These are phyloP conservation scores for Ctenicera cuprea DNA, from an alignment of 2,888 invertebrate species.

Conservation along the genomic window DNA sequence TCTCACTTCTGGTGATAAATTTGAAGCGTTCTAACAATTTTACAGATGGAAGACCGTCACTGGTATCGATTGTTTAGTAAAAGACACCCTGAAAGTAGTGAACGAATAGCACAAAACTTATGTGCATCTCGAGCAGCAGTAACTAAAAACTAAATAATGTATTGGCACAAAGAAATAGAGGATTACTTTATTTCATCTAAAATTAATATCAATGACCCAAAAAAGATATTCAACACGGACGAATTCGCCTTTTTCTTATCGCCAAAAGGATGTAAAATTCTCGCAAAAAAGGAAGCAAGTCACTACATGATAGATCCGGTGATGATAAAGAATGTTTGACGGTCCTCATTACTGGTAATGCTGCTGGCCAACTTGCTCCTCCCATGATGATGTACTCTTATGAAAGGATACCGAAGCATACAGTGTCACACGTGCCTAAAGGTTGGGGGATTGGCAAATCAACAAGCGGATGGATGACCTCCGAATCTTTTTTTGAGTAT, in stretches of 20 bases:
- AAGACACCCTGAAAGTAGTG: slow-evolving; percentile 57
- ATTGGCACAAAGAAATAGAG: slow-evolving; percentile 63
- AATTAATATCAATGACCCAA: slow-evolving; percentile 49
- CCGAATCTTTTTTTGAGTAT: slow-evolving; percentile 65
- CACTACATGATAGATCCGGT: neutral
- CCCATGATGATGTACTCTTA: slow-evolving; percentile 63
- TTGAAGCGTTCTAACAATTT: neutral
- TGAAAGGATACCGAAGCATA: slow-evolving; percentile 60
- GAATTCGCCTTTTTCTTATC: slow-evolving; percentile 28
- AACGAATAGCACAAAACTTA: slow-evolving; percentile 61
- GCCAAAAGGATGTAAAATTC: slow-evolving; percentile 13
- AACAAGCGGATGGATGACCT: slow-evolving; percentile 71
- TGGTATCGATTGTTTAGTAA: slow-evolving; percentile 61
- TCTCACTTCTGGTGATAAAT: slow-evolving; percentile 1
- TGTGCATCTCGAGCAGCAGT: slow-evolving; percentile 59
- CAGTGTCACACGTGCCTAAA: slow-evolving; percentile 60
- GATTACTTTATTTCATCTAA: slow-evolving; percentile 59
- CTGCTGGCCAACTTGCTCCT: slow-evolving; percentile 56
- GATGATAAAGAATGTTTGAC: slow-evolving; percentile 34
- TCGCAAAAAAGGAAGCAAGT: slow-evolving; percentile 21
- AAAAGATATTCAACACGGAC: slow-evolving; percentile 15
- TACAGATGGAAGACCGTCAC: slow-evolving; percentile 32
- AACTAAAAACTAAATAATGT: slow-evolving; percentile 55
- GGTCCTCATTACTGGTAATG: slow-evolving; percentile 51
- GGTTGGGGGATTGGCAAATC: slow-evolving; percentile 68